phyloP scores from a whole-genome alignment of 2,888 invertebrate genomes.

The Plebejus argus region DNA sequence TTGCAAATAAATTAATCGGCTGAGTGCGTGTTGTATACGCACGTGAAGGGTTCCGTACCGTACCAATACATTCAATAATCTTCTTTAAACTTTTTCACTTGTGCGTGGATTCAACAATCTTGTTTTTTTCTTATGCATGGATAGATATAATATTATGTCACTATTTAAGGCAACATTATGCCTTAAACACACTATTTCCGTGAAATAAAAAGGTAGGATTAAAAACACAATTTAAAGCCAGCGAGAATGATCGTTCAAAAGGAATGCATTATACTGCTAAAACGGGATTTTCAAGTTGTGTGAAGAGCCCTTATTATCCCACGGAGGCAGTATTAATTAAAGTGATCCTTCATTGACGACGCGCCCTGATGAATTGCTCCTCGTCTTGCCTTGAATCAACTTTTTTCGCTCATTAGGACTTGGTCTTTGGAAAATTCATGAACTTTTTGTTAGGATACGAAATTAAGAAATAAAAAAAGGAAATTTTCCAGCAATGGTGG shows the following conservation, averaged over 20 bases:
- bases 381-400: constrained; percentile 40
- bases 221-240: background rate
- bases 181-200: background rate
- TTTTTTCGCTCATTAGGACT: constrained; percentile 32
- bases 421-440: background rate
- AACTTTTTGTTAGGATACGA: no score
- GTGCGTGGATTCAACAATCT: no score
- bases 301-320: constrained; percentile 36
- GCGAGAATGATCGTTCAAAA: background rate
- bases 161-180: background rate
- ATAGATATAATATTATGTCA: no score
- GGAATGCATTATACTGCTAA: background rate
- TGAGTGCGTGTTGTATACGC: no score
- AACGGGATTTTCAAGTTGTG: constrained; percentile 29
- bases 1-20: no score
- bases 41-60: no score
- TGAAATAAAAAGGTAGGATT: background rate
- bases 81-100: no score
- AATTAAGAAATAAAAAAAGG: no score
- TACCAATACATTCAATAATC: no score
- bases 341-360: constrained; percentile 53
- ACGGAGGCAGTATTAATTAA: constrained; percentile 48
- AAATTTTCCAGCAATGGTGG: no score
- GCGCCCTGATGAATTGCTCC: constrained; percentile 49
- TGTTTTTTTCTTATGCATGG: no score